Evolutionary conservation across 2,888 invertebrate genomes (phyloP), one percentile per base, ranked within the genome.

Genomic region (Chironomus riparius): DNA sequence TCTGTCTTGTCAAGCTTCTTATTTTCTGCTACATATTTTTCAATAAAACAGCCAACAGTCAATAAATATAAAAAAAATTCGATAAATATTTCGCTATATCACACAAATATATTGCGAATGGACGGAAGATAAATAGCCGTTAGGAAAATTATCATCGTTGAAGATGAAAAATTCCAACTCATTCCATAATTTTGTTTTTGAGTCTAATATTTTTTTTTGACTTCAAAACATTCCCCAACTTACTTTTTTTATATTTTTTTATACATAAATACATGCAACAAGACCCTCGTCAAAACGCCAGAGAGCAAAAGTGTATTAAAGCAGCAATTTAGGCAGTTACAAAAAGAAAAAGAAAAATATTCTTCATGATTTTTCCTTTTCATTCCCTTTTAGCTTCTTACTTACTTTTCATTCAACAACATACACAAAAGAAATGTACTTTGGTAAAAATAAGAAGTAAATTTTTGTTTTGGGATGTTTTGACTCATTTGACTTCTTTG

Each of bases 51-150:
- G 68, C 28, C 38, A 68, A 68, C 47, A 68, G 68, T 68, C 65
- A 68, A 68, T 68, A 68, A 68, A 68, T 68, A 38, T 1, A 68
- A 68, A 68, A 50, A 56, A 68, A 47, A 68, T 18, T 65, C 28
- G 13, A 65, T 13, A 65, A 21, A 3, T 22, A 13, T 65, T 65
- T 65, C n/a, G 21, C 12, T 13, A 65, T 21, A 65, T 24, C 12
- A 21, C 10, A 65, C 21, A 65, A 65, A 65, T 65, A 24, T 56
- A 15, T 56, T n/a, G 65, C n/a, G 56, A 56, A 15, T 18, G 65
- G 65, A 24, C 24, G 65, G 6, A 68, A 72, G 72, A 72, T 61
- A 61, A 72, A 72, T 72, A 38, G 72, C 72, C 72, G 62, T n/a
- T 61, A 61, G 72, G 22, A 72, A 47, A 70, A 70, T 70, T 48